Evolutionary conservation across 37 sponge, comb jelly and placozoan species (phyloP).

Genomic region (Cladorhizidae sp.): DNA sequence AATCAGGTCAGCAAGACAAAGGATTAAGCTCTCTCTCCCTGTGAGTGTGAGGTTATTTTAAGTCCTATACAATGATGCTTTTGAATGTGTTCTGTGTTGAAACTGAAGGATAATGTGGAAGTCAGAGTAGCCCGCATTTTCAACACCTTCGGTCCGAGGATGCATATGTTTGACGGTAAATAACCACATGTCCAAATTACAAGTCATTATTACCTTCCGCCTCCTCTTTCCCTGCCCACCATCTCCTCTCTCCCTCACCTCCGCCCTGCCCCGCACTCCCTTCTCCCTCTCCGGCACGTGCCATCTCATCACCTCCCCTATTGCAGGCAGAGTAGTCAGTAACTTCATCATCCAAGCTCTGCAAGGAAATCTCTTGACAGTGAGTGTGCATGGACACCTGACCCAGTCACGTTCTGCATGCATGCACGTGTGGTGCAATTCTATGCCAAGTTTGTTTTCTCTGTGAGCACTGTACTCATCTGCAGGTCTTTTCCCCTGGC

Average conservation of each 20-base stretch:
- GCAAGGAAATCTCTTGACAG: slow-evolving; percentile 73
- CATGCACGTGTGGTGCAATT: too few species aligned
- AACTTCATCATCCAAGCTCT: slow-evolving; percentile 95
- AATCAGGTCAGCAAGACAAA: slow-evolving; percentile 53
- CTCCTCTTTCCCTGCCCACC: too few species aligned
- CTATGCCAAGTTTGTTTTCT: too few species aligned
- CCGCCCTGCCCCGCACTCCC: too few species aligned
- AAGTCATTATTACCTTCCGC: neutral
- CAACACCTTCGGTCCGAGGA: slow-evolving; percentile 95
- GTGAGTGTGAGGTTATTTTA: neutral
- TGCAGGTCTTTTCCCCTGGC: slow-evolving; percentile 78
- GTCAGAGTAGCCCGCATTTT: slow-evolving; percentile 95
- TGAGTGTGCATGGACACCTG: slow-evolving; percentile 26
- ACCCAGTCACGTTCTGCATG: too few species aligned
- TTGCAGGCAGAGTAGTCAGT: slow-evolving; percentile 89
- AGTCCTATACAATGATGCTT: neutral
- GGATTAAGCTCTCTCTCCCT: too few species aligned
- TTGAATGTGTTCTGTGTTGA: slow-evolving; percentile 9
- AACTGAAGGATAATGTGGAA: slow-evolving; percentile 77
- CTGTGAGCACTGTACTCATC: too few species aligned
- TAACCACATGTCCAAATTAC: too few species aligned
- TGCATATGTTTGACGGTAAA: slow-evolving; percentile 95
- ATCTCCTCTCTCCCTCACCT: too few species aligned
- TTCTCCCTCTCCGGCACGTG: neutral
- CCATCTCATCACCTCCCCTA: neutral